Conservation (phyloP, 1,140 invertebrate species). For the Zophobas atratus region DNA sequence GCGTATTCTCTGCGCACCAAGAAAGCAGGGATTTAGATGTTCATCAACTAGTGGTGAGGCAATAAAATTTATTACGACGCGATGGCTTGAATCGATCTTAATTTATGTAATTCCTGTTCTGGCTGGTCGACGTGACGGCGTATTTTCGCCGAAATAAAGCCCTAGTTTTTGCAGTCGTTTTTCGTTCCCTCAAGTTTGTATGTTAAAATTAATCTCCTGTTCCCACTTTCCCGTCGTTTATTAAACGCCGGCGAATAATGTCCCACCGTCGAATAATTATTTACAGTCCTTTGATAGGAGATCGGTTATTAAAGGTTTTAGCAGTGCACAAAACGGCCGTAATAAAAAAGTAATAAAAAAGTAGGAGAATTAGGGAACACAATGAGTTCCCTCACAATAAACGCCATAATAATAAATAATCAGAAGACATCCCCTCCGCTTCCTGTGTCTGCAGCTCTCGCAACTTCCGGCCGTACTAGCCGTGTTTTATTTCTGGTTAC, state of each 20-base stretch:
- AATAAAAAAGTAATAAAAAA: slow-evolving; percentile 55
- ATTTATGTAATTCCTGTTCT: no score
- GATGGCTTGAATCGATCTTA: no score
- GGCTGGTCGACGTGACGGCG: no score
- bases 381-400: slow-evolving; percentile 50
- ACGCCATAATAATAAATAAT: slow-evolving; percentile 56
- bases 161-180: no score
- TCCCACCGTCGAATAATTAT: slow-evolving; percentile 20
- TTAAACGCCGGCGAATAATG: no score
- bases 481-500: slow-evolving; percentile 53
- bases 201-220: neutral
- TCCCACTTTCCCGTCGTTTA: neutral
- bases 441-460: slow-evolving; percentile 52
- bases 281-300: slow-evolving; percentile 10
- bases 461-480: slow-evolving; percentile 38
- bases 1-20: no score
- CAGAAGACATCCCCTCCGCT: slow-evolving; percentile 48
- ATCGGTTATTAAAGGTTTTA: slow-evolving; percentile 50
- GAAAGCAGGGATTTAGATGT: no score
- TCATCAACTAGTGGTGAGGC: no score
- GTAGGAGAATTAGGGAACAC: slow-evolving; percentile 47
- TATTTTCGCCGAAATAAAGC: no score
- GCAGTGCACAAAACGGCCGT: slow-evolving; percentile 29
- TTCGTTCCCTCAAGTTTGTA: no score
- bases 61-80: no score